Evolutionary conservation across 2,113 vertebrate genomes (phyloP), one percentile per base, ranked within the genome.

Genomic region (Bettongia penicillata): DNA sequence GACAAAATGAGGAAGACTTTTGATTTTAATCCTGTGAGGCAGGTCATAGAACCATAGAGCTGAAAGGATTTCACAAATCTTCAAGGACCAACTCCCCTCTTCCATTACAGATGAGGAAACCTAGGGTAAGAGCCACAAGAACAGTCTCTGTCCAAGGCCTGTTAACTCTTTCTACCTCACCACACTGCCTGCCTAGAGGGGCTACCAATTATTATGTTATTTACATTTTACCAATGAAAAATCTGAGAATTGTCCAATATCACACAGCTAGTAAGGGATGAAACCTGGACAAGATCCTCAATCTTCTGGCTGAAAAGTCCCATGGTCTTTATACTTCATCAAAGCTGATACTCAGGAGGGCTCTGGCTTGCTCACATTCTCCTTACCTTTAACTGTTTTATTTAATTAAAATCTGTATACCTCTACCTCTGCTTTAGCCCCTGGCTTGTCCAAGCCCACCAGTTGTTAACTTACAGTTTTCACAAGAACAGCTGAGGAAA

Each of bases 191-290:
- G 8, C 8, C 37, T 19, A n/a, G 31, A n/a, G 5, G 68, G 22
- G 61, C 37, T 84, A 84, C 3, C 3, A 4, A 28, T 3, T 4
- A 22, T 24, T 8, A 48, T 48, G 48, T 48, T 3, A 51, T 9
- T 52, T 26, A 16, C 26, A 23, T 0, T 57, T 1, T 16, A 48
- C 22, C 77, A 55, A 90, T 2, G 10, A 48, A 50, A 55, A 93
- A 57, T 47, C 43, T 7, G 52, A 95, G 49, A 91, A 89, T 0
- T 14, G 61, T n/a, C 55, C 16, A 1, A 43, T 16, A 22, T 68
- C n/a, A 26, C 10, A 53, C 0, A n/a, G 0, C 8, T 37, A 23
- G 37, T 2, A 51, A 55, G 25, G 0, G 10, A 8, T 68, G 14
- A 31, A 16, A 68, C 4, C 26, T 12, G 53, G 11, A 37, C 1